Percentiles rank a stretch among this genome's conserved stretches.
These are phyloP conservation scores for Ptiloglossa arizonensis DNA, from an alignment of 1,140 invertebrate species.

Conservation along the genomic window DNA sequence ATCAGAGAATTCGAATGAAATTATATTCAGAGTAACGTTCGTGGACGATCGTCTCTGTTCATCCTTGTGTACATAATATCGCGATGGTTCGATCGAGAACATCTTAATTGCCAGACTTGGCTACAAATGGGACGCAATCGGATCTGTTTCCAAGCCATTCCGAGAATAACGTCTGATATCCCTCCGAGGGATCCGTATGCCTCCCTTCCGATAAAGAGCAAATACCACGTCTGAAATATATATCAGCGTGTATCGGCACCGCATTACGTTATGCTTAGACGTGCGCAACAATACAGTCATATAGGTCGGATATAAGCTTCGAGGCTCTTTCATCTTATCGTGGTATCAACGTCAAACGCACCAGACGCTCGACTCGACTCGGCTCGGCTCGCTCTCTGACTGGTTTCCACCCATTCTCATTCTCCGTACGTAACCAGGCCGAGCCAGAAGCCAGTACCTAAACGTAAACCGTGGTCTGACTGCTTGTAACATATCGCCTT, in stretches of 20 bases:
- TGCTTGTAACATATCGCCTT: constrained; percentile 71
- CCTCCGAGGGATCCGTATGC: constrained; percentile 16
- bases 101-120: constrained; percentile 36
- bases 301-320: constrained; percentile 79
- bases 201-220: constrained; percentile 44
- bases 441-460: constrained; percentile 69
- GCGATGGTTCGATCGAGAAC: not conserved
- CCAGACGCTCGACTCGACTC: constrained; percentile 72
- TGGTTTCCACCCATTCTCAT: constrained; percentile 75
- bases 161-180: not conserved
- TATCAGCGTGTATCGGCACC: constrained; percentile 72
- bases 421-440: constrained; percentile 69
- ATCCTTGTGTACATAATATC: not conserved
- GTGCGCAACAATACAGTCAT: constrained; percentile 78
- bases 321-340: constrained; percentile 82
- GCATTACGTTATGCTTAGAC: constrained; percentile 80
- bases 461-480: constrained; percentile 55
- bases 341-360: constrained; percentile 82
- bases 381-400: constrained; percentile 65
- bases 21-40: too few relatives aligned
- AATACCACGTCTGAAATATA: constrained; percentile 59
- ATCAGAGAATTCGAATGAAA: too few relatives aligned
- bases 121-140: constrained; percentile 16
- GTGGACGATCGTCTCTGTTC: too few relatives aligned
- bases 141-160: constrained; percentile 22